phyloP scores from a whole-genome alignment of 2,797 vertebrate genomes.

The Novumbra hubbsi region DNA sequence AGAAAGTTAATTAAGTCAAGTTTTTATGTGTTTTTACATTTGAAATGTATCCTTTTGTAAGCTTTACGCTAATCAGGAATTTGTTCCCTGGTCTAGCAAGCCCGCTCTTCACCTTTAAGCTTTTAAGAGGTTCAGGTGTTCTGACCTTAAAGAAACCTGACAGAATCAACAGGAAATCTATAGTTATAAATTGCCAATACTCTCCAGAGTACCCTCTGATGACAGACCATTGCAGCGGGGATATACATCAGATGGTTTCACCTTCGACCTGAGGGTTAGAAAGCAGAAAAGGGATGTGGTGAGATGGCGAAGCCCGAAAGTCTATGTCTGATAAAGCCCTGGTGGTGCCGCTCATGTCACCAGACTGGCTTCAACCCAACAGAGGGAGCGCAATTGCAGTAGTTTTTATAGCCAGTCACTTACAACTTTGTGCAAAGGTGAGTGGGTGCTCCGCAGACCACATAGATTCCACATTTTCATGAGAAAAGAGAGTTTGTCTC shows the following conservation, averaged over 20 bases:
- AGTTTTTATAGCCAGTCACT: slow-evolving; percentile 39
- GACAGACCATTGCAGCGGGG: slow-evolving; percentile 26
- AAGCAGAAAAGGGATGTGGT: slow-evolving; percentile 22
- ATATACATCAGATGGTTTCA: slow-evolving; percentile 37
- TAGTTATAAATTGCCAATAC: not conserved
- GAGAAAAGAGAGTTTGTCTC: not conserved
- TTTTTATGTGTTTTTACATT: slow-evolving; percentile 10
- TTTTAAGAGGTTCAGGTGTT: not conserved
- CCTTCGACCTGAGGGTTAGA: slow-evolving; percentile 15
- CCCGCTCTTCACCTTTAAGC: not conserved
- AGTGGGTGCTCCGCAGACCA: not conserved
- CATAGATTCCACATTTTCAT: not conserved
- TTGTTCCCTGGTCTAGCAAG: not conserved
- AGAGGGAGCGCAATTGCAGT: slow-evolving; percentile 27
- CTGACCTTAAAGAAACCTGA: not conserved
- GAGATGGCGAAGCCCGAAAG: slow-evolving; percentile 9
- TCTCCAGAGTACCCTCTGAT: not conserved
- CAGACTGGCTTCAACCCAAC: slow-evolving; percentile 33
- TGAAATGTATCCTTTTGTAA: not conserved
- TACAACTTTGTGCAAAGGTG: slow-evolving; percentile 13
- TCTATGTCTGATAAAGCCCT: slow-evolving; percentile 21
- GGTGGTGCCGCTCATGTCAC: slow-evolving; percentile 28
- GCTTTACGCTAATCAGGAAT: not conserved
- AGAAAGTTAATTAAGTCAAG: slow-evolving; percentile 14
- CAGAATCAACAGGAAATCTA: not conserved